phyloP scores from a whole-genome alignment of 2,797 vertebrate genomes.

The Coregonus sp. region DNA sequence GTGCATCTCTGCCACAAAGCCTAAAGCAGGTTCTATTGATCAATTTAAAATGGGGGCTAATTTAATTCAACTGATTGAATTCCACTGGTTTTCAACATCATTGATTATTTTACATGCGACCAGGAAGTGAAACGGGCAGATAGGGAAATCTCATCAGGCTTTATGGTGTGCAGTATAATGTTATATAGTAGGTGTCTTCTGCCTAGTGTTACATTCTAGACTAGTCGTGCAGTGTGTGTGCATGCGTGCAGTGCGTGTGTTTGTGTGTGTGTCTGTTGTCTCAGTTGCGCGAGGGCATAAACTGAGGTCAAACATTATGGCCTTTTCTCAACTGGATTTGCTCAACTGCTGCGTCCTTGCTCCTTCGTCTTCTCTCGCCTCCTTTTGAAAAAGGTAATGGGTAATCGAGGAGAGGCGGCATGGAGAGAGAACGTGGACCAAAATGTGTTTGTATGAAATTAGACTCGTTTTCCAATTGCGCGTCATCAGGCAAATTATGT shows the following conservation, averaged over 20 bases:
- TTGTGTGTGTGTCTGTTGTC: background rate
- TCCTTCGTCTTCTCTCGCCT: no score
- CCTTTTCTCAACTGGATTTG: no score
- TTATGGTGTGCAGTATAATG: constrained; percentile 17
- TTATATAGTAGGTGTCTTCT: background rate
- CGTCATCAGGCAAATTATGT: no score
- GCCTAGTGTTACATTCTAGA: background rate
- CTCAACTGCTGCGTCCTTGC: no score
- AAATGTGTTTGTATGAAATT: no score
- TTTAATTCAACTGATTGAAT: no score
- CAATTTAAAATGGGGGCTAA: background rate
- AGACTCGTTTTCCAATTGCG: no score
- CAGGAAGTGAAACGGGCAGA: background rate
- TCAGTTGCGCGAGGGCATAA: background rate
- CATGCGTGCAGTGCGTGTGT: background rate
- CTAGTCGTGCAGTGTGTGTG: background rate
- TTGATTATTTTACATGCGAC: no score
- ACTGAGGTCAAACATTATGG: background rate
- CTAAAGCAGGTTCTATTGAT: background rate
- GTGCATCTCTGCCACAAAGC: background rate
- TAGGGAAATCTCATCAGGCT: background rate
- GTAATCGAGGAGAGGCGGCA: no score
- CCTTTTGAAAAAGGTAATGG: no score
- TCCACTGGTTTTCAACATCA: no score
- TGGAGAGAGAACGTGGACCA: no score